Conservation (phyloP, 2,888 invertebrate genomes). For the Augiades crinisus region DNA sequence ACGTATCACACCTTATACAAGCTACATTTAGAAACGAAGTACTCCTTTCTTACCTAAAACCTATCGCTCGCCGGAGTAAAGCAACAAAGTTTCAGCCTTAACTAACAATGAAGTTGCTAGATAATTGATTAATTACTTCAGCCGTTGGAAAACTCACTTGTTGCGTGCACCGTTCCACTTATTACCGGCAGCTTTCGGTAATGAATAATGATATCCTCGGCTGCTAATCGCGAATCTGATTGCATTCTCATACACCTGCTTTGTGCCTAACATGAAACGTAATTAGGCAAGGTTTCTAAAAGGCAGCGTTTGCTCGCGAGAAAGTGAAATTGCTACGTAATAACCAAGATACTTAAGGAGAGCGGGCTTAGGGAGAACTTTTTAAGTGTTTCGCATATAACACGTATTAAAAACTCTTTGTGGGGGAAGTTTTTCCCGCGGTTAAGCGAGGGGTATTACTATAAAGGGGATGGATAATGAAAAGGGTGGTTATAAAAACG, state of each 20-base stretch:
- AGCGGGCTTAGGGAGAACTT: too few species aligned
- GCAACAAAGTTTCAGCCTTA: constrained; percentile 21
- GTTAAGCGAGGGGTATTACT: too few species aligned
- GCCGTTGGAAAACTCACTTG: constrained; percentile 12
- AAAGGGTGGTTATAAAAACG: too few species aligned
- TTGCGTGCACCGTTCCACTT: constrained; percentile 43
- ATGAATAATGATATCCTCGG: constrained; percentile 38
- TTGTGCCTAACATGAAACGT: constrained; percentile 28
- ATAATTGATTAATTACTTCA: constrained; percentile 24
- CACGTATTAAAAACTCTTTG: too few species aligned
- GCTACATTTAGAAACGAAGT: too few species aligned
- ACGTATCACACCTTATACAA: too few species aligned
- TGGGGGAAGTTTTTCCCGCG: too few species aligned
- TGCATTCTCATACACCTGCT: constrained; percentile 38
- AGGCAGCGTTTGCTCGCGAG: constrained; percentile 13
- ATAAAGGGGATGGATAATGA: too few species aligned
- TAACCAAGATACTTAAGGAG: background rate
- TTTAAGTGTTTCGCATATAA: too few species aligned
- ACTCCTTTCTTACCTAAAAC: background rate
- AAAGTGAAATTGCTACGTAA: constrained; percentile 18
- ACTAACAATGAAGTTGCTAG: constrained; percentile 15
- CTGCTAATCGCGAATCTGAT: constrained; percentile 37
- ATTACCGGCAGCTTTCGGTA: constrained; percentile 40
- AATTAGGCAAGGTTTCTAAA: constrained; percentile 26
- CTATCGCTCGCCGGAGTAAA: background rate